These are phyloP conservation scores for Merluccius polli DNA, from an alignment of 2,797 vertebrate genomes.

Conservation along the genomic window DNA sequence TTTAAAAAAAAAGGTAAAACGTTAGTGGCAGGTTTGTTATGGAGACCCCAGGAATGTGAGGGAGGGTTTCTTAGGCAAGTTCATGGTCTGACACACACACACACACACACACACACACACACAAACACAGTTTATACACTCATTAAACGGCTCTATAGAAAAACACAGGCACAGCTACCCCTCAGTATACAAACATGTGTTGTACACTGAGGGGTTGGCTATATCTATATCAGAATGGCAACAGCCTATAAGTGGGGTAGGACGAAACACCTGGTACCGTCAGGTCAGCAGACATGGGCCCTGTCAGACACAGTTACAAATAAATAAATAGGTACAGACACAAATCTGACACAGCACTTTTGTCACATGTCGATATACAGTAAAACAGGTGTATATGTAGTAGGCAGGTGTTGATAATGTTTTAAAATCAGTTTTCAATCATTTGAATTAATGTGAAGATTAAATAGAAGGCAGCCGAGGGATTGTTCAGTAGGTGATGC, in stretches of 20 bases:
- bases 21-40: not conserved
- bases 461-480: not conserved
- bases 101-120: too few species aligned
- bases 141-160: not conserved
- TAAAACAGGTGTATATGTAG: too few species aligned
- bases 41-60: not conserved
- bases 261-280: not conserved
- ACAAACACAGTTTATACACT: too few species aligned
- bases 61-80: not conserved
- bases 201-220: not conserved
- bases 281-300: too few species aligned
- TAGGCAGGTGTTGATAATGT: too few species aligned
- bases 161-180: not conserved
- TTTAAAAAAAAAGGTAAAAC: not conserved
- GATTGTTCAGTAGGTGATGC: too few species aligned
- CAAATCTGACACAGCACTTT: too few species aligned
- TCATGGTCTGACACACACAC: not conserved
- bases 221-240: not conserved
- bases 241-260: not conserved
- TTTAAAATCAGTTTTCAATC: not conserved
- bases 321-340: too few species aligned
- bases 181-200: not conserved
- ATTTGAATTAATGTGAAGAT: not conserved
- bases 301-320: too few species aligned
- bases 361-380: too few species aligned